Evolutionary conservation across 2,888 invertebrate genomes (phyloP).

Genomic region (Camptogramma bilineatum): DNA sequence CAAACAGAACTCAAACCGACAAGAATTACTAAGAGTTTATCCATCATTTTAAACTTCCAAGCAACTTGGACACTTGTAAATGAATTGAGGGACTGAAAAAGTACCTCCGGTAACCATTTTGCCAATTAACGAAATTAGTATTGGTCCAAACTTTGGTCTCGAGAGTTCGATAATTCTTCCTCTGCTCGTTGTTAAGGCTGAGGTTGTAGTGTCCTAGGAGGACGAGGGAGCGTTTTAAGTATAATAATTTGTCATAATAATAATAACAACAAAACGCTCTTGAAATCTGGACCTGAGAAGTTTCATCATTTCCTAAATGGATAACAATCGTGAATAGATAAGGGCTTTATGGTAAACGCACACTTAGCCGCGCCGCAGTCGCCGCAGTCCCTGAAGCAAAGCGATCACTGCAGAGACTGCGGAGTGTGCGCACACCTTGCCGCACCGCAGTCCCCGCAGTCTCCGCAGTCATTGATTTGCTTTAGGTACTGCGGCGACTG

Average conservation of each 20-base stretch:
- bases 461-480: too few relatives aligned
- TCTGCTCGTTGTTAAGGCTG: slow-evolving; percentile 25
- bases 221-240: not conserved
- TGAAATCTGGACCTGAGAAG: too few relatives aligned
- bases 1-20: not conserved
- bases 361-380: too few relatives aligned
- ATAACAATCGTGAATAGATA: too few relatives aligned
- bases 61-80: slow-evolving; percentile 20
- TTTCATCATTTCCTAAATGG: too few relatives aligned
- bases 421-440: too few relatives aligned
- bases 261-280: too few relatives aligned
- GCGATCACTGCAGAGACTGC: too few relatives aligned
- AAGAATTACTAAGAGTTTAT: slow-evolving; percentile 6
- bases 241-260: not conserved
- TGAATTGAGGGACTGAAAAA: slow-evolving; percentile 26
- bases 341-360: too few relatives aligned
- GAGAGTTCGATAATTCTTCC: slow-evolving; percentile 54
- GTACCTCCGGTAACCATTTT: slow-evolving; percentile 43
- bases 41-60: slow-evolving; percentile 20
- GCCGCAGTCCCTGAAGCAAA: too few relatives aligned
- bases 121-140: slow-evolving; percentile 59
- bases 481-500: too few relatives aligned
- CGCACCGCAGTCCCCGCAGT: too few relatives aligned
- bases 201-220: not conserved
- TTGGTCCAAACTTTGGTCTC: slow-evolving; percentile 49